Base-by-base conservation (phyloP, 2,888 invertebrate genomes). In the Tetramorium bicarinatum region DNA sequence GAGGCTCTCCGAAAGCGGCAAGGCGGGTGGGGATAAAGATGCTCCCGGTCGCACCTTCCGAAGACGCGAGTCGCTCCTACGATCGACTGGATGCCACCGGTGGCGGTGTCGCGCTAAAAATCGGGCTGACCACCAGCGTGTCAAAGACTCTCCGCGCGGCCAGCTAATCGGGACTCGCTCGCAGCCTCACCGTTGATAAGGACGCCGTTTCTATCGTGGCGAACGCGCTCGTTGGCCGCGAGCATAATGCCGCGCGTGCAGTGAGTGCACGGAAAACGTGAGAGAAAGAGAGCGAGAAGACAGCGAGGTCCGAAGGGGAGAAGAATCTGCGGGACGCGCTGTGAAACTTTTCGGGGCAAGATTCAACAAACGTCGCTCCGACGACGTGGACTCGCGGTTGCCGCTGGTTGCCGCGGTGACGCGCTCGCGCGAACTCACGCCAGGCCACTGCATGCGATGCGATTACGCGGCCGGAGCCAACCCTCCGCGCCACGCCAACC, bases 401-500 rank as follows among this genome's bases (percentile, higher is more conserved):
- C 11, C 56, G 47, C 82, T 47, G 34, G 38, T 15, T 49, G 13
- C 11, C 56, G 47, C 82, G 83, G 66, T 69, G 92, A 91, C 91
- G 92, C 93, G 92, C 89, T 90, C 91, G 90, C 90, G 91, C 91
- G 89, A 93, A 93, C 92, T 90, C 92, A 91, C 94, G 93, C 91
- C 92, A 91, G 93, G 93, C 93, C 92, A 94, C 94, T 94, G 94
- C 93, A 92, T 92, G 92, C 93, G 92, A 93, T 91, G 88, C 92
- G 93, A 93, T 93, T 93, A 92, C 93, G 91, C 92, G 88, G 89
- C 89, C 89, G 86, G 92, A 92, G 91, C 93, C 93, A 90, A 92
- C 90, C 90, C 87, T 89, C 89, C 88, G 74, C 69, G 85, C 75
- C 74, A 41, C 66, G n/a, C 69, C 41, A 56, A 72, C 72, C 79